These are phyloP conservation scores for Nasonia vitripennis DNA, from an alignment of 1,140 invertebrate species.

Conservation along the genomic window DNA sequence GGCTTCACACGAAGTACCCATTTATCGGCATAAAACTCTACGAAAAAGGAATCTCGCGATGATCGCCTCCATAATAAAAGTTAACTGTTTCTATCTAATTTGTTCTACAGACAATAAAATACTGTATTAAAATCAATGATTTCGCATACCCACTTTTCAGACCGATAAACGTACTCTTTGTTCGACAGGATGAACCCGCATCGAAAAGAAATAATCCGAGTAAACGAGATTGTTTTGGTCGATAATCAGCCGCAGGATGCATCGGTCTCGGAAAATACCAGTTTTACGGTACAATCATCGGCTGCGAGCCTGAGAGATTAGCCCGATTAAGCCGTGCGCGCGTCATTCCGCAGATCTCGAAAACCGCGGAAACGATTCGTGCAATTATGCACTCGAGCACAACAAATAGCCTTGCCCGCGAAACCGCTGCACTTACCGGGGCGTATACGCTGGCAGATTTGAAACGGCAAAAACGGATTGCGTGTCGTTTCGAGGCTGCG, in stretches of 20 bases:
- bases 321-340: background rate
- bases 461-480: background rate
- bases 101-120: background rate
- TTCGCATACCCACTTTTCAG: background rate
- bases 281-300: background rate
- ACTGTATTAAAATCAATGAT: background rate
- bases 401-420: slow-evolving; percentile 10
- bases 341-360: background rate
- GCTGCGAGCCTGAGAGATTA: slow-evolving; percentile 3
- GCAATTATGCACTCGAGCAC: slow-evolving; percentile 4
- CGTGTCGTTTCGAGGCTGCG: background rate
- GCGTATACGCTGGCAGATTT: background rate
- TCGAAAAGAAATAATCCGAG: background rate
- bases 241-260: background rate
- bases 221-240: background rate
- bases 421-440: background rate
- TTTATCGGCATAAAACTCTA: background rate
- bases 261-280: slow-evolving; percentile 15
- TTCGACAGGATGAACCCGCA: background rate
- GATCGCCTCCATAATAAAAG: too few species aligned
- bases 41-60: background rate
- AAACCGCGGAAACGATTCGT: slow-evolving; percentile 9
- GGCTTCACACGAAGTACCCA: background rate
- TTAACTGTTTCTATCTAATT: too few species aligned
- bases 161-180: background rate